phyloP scores from a whole-genome alignment of 2,888 invertebrate genomes.

The Melanostoma mellinum region DNA sequence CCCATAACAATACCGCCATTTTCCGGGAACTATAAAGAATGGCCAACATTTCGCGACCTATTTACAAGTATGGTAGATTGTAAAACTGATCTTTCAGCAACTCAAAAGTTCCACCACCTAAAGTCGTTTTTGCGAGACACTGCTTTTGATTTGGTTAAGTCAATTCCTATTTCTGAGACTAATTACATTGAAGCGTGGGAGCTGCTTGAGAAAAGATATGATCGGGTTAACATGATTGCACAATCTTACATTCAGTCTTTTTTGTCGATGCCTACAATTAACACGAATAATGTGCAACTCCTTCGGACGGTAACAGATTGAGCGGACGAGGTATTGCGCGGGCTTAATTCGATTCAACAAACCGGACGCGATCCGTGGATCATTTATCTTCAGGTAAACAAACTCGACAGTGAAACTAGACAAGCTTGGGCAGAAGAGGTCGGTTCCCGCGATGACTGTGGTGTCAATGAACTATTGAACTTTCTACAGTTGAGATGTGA shows the following conservation, averaged over 20 bases:
- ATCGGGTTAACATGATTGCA: conserved; percentile 43
- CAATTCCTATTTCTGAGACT: conserved; percentile 40
- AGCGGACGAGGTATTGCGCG: conserved; percentile 56
- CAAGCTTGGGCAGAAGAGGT: conserved; percentile 43
- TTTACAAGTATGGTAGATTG: conserved; percentile 47
- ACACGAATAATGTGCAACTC: neutral
- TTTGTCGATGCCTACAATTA: conserved; percentile 22
- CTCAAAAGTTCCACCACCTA: conserved; percentile 56
- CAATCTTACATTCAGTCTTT: conserved; percentile 50
- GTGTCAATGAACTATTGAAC: conserved; percentile 20
- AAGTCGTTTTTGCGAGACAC: conserved; percentile 49
- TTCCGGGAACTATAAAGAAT: conserved; percentile 44
- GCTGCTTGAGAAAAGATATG: conserved; percentile 42
- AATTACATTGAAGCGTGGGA: conserved; percentile 54
- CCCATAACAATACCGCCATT: conserved; percentile 33
- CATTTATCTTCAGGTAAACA: conserved; percentile 37
- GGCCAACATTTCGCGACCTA: conserved; percentile 36
- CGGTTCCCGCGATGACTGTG: conserved; percentile 34
- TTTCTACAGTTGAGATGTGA: conserved; percentile 48
- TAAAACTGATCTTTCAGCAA: conserved; percentile 12
- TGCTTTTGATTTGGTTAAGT: conserved; percentile 38
- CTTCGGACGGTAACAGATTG: conserved; percentile 21
- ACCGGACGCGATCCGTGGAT: conserved; percentile 44
- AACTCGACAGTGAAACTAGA: conserved; percentile 38
- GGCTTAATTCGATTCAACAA: conserved; percentile 42